A percentile compares a stretch with the other conserved stretches of the same genome.
Conservation (phyloP, 2,113 vertebrate genomes). For the Corvus cornix region DNA sequence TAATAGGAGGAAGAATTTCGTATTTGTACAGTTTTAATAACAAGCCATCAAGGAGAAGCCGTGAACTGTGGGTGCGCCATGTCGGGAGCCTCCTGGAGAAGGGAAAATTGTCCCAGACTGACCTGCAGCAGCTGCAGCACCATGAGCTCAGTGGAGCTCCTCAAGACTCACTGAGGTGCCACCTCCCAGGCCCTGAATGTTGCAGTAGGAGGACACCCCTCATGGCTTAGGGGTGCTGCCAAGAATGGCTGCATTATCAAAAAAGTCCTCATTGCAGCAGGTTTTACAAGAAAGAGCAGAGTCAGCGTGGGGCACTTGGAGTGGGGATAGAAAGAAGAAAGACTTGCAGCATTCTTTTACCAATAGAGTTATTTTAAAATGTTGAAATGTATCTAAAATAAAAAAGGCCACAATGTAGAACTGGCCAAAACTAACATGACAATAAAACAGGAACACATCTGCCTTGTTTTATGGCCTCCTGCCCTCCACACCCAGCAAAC, state of each 20-base stretch:
- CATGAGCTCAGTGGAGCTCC: background rate
- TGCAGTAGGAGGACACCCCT: background rate
- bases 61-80: background rate
- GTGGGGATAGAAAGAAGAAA: background rate
- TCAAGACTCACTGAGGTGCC: background rate
- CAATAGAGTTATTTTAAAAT: background rate
- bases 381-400: background rate
- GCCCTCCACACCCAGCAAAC: background rate
- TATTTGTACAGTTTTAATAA: slow-evolving; percentile 6
- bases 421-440: background rate
- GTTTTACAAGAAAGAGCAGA: background rate
- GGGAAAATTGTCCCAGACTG: background rate
- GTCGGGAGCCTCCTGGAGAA: background rate
- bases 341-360: background rate
- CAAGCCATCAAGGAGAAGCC: background rate
- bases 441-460: background rate
- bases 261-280: background rate
- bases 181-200: rapidly evolving
- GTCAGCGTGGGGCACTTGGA: background rate
- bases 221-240: background rate
- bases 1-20: background rate
- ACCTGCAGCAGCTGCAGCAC: background rate
- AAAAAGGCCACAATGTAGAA: background rate
- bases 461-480: background rate
- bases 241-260: background rate